These are phyloP conservation scores for Hecatera dysodea DNA, from an alignment of 2,888 invertebrate genomes.

Conservation along the genomic window DNA sequence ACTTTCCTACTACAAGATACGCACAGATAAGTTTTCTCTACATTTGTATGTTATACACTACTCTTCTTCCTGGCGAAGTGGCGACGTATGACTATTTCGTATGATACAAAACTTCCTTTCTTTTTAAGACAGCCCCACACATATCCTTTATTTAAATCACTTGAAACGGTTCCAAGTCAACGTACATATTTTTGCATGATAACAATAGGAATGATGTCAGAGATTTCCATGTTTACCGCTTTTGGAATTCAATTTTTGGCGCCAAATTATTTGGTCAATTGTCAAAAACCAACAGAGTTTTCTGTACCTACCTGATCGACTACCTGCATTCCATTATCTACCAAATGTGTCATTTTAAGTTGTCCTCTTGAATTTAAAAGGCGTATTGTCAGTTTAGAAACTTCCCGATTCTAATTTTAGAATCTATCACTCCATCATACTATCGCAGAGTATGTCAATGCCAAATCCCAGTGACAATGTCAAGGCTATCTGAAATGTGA, in stretches of 20 bases:
- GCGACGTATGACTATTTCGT: slow-evolving; percentile 2
- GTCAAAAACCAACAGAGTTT: neutral
- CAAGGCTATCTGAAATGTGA: slow-evolving; percentile 31
- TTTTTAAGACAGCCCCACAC: slow-evolving; percentile 12
- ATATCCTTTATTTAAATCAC: slow-evolving; percentile 57
- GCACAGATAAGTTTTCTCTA: neutral
- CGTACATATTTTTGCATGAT: slow-evolving; percentile 34
- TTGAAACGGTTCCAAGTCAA: slow-evolving; percentile 56
- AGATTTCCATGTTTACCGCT: slow-evolving; percentile 11
- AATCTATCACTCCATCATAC: neutral
- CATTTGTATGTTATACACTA: slow-evolving; percentile 15
- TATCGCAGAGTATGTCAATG: slow-evolving; percentile 17
- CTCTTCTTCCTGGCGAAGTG: slow-evolving; percentile 9
- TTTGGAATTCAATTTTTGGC: slow-evolving; percentile 23
- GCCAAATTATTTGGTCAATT: neutral
- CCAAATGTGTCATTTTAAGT: neutral
- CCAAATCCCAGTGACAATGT: slow-evolving; percentile 13
- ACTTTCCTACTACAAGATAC: neutral
- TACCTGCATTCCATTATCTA: no score
- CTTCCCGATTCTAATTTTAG: slow-evolving; percentile 13
- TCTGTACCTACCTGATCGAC: neutral
- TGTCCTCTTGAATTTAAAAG: slow-evolving; percentile 2
- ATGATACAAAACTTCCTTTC: slow-evolving; percentile 24
- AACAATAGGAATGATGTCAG: slow-evolving; percentile 45
- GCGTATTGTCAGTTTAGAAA: neutral